phyloP scores from a whole-genome alignment of 2,888 invertebrate genomes.

The Liodrosophila aerea region DNA sequence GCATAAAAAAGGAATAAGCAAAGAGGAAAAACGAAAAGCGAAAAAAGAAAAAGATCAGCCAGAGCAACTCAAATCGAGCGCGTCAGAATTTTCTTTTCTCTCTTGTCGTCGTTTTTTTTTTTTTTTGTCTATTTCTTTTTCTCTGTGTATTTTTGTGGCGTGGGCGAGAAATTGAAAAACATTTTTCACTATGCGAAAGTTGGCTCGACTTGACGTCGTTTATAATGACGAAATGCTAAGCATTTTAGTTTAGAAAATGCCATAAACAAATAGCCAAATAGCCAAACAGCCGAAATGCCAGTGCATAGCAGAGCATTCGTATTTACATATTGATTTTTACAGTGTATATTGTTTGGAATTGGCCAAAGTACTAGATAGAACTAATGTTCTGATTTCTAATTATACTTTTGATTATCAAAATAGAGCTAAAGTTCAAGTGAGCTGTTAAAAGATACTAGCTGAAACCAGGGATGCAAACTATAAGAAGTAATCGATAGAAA shows the following conservation, averaged over 20 bases:
- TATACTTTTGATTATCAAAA: too few species aligned
- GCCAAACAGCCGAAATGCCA: slow-evolving; percentile 16
- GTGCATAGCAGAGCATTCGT: slow-evolving; percentile 16
- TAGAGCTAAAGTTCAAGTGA: too few species aligned
- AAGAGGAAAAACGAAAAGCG: slow-evolving; percentile 17
- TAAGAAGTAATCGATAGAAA: too few species aligned
- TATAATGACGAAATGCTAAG: slow-evolving; percentile 65
- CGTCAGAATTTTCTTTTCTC: slow-evolving; percentile 54
- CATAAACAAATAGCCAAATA: slow-evolving; percentile 55
- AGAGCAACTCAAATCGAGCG: slow-evolving; percentile 57
- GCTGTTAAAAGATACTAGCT: too few species aligned
- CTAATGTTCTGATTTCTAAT: too few species aligned
- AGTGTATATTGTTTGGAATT: too few species aligned
- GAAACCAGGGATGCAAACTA: slow-evolving; percentile 3
- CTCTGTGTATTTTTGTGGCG: slow-evolving; percentile 35
- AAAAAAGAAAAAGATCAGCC: slow-evolving; percentile 24
- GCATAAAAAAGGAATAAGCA: slow-evolving; percentile 37
- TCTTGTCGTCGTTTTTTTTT: slow-evolving; percentile 20
- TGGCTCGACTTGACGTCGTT: slow-evolving; percentile 61
- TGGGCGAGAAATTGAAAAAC: slow-evolving; percentile 70
- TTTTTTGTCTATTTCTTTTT: slow-evolving; percentile 10
- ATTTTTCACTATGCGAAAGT: slow-evolving; percentile 67
- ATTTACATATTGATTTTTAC: too few species aligned
- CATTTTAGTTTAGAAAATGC: slow-evolving; percentile 51
- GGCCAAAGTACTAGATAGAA: too few species aligned